Conservation (phyloP, 2,888 invertebrate species). For the Phragmatobia fuliginosa region DNA sequence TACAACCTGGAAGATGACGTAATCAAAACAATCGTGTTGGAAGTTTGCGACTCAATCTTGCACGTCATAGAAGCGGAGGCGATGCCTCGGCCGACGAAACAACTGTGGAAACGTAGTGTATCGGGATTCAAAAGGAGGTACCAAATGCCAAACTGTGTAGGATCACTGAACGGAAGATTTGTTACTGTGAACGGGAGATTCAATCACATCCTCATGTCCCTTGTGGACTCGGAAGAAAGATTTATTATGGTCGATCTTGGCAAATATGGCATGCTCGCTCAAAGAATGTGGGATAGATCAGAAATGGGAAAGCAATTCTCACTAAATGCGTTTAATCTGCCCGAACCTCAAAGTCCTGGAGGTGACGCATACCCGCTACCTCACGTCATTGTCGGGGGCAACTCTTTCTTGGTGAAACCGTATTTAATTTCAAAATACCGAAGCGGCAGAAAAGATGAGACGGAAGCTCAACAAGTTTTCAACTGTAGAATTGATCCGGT, state of each 20-base stretch:
- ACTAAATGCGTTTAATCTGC: not conserved
- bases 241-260: constrained; percentile 13
- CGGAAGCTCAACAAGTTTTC: constrained; percentile 9
- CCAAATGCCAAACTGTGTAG: constrained; percentile 11
- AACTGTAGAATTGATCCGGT: constrained; percentile 9
- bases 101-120: not conserved
- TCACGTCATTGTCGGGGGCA: constrained; percentile 10
- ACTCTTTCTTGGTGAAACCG: constrained; percentile 1
- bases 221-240: constrained; percentile 10
- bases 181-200: not conserved
- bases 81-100: not conserved
- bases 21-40: not conserved
- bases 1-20: not conserved
- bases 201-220: not conserved
- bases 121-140: not conserved
- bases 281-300: constrained; percentile 5
- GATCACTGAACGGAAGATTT: constrained; percentile 6
- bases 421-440: constrained; percentile 6
- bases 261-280: not conserved
- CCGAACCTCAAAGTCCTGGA: not conserved
- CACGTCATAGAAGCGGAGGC: not conserved
- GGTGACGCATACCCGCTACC: not conserved
- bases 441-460: too few relatives aligned
- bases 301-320: not conserved
- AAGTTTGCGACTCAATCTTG: constrained; percentile 2